Evolutionary conservation across 2,888 invertebrate species (phyloP).

Genomic region (Lithophane semibrunnea): DNA sequence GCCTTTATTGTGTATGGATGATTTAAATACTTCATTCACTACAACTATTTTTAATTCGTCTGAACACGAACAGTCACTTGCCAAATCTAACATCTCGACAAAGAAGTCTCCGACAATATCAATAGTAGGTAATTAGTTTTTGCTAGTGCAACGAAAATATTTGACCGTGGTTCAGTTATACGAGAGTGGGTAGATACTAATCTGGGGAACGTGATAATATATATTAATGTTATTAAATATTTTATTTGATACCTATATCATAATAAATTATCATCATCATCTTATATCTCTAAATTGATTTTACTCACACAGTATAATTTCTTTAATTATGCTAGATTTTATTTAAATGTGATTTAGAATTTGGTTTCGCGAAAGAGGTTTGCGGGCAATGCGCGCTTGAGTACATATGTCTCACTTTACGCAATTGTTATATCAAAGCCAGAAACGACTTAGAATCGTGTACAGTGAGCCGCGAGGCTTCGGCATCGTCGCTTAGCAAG

Average conservation of each 20-base stretch:
- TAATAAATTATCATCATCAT: conserved; percentile 75
- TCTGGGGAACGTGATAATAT: conserved; percentile 54
- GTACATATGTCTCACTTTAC: not conserved
- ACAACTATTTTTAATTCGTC: conserved; percentile 37
- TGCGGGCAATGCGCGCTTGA: conserved; percentile 72
- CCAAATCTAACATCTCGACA: conserved; percentile 28
- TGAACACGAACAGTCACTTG: conserved; percentile 50
- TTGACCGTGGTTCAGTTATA: conserved; percentile 38
- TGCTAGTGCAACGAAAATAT: conserved; percentile 57
- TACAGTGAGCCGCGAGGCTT: not conserved
- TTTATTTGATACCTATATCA: conserved; percentile 73
- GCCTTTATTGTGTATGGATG: conserved; percentile 56
- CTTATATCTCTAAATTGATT: conserved; percentile 78
- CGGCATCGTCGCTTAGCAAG: conserved; percentile 10
- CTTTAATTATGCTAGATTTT: conserved; percentile 79
- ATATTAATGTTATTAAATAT: conserved; percentile 63
- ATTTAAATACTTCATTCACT: conserved; percentile 32
- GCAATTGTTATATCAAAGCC: conserved; percentile 10
- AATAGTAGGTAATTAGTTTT: conserved; percentile 33
- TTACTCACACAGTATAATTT: conserved; percentile 79
- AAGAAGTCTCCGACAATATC: conserved; percentile 23
- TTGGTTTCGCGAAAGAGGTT: conserved; percentile 84
- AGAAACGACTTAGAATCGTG: not conserved
- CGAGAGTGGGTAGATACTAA: conserved; percentile 43
- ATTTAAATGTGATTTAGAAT: conserved; percentile 89